Conservation (phyloP, 1,140 invertebrate species). For the Zaprionus camerounensis region DNA sequence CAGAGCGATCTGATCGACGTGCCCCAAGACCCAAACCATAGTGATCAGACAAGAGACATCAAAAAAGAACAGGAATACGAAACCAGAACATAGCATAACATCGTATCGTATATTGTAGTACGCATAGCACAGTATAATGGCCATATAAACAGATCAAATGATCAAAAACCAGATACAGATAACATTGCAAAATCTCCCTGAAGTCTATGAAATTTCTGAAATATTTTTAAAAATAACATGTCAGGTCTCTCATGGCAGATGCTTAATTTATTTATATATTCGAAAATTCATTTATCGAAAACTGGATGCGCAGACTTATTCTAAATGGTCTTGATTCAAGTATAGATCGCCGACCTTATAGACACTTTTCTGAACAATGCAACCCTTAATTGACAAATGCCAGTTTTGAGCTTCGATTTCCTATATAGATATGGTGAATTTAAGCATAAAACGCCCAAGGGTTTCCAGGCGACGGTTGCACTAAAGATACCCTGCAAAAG, state of each 20-base stretch:
- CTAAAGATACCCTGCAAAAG: neutral
- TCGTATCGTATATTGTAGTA: neutral
- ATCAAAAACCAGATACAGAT: neutral
- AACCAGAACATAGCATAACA: conserved; percentile 1
- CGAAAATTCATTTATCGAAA: neutral
- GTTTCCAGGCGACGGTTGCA: neutral
- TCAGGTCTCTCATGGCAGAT: neutral
- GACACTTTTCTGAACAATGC: conserved; percentile 6
- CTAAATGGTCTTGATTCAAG: conserved; percentile 5
- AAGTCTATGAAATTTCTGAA: neutral
- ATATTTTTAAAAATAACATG: neutral
- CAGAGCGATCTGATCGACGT: conserved; percentile 21
- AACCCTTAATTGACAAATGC: conserved; percentile 17
- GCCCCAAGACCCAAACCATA: neutral
- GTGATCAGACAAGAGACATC: neutral
- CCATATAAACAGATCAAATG: neutral
- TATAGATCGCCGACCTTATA: conserved; percentile 21
- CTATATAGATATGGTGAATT: conserved; percentile 19
- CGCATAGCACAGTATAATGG: conserved; percentile 6
- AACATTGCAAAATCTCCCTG: neutral
- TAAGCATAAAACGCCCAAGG: neutral
- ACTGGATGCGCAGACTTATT: conserved; percentile 22
- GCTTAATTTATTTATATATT: conserved; percentile 21
- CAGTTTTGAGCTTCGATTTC: conserved; percentile 13
- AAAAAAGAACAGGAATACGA: neutral